Percentiles rank a stretch among this genome's conserved stretches.
These are phyloP conservation scores for Heliothis virescens DNA, from an alignment of 1,140 invertebrate species.

Conservation along the genomic window DNA sequence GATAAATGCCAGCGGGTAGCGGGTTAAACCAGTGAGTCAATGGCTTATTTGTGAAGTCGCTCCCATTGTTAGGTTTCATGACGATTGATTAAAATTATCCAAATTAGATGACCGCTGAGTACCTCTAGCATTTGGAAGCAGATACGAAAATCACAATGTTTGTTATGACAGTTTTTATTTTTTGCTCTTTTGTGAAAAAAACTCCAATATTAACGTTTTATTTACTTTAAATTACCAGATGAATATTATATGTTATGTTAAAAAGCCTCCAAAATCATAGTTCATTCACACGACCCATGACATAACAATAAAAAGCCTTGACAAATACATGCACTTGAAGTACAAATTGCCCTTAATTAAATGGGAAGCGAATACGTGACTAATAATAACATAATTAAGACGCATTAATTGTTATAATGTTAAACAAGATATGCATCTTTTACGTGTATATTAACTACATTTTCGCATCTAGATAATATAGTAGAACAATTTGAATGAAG, in stretches of 20 bases:
- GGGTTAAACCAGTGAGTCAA: no score
- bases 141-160: no score
- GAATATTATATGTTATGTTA: conserved; percentile 8
- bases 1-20: neutral
- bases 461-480: conserved; percentile 12
- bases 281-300: conserved; percentile 15
- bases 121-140: no score
- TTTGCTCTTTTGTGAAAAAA: neutral
- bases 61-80: no score
- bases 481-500: neutral
- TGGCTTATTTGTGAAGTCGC: no score
- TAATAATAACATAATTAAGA: neutral
- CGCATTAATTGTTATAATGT: conserved; percentile 22
- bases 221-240: neutral
- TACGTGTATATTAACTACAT: conserved; percentile 12
- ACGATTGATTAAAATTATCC: no score
- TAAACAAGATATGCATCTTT: conserved; percentile 36
- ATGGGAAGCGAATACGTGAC: conserved; percentile 6
- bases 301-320: conserved; percentile 21
- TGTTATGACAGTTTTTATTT: no score
- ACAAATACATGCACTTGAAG: conserved; percentile 8
- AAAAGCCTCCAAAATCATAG: neutral
- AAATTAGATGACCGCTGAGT: no score
- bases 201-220: neutral
- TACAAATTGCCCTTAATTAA: conserved; percentile 15